Evolutionary conservation across 64 coral and sea anemone genomes (phyloP), one percentile per base, ranked within the genome.

Genomic region (Montipora cactus): DNA sequence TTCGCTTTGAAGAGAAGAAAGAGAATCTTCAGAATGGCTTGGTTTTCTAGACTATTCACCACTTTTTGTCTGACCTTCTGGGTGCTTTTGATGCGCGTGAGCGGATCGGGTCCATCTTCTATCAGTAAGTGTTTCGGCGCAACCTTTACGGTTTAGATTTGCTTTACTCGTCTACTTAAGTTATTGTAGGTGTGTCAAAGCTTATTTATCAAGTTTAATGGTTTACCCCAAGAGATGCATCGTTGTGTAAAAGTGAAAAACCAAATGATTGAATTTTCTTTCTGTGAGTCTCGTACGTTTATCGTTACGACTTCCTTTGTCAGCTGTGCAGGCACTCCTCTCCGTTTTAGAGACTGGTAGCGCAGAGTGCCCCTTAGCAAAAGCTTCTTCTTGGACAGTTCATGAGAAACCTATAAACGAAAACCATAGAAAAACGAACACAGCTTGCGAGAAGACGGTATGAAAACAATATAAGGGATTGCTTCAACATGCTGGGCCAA

Each of bases 41-140:
- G 68, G 62, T 10, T 48, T 49, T 14, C 19, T 10, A 86, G 66
- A 86, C 1, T 4, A 13, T 15, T 64, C 0, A 20, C 47, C 18
- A 46, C 19, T 13, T 12, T 72, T 10, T 47, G 47, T 86, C 51
- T 86, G 64, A 86, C 82, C 82, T 86, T n/a, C 6, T 15, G 49
- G 13, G 15, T 67, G 16, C 37, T 13, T 23, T 22, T 67, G 46
- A 72, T 86, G 22, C 21, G 47, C 19, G 7, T 72, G 15, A 44
- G 18, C 13, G 66, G 82, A 72, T 5, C 19, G 14, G 46, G 46
- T 10, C 67, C 18, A 48, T 45, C 82, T 21, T 86, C 47, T 4
- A 50, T 13, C 62, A 49, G 82, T 86, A 72, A 86, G 66, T 70
- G n/a, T 21, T 47, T 76, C 47, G 61, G 8, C 13, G 61, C 14